Conservation (phyloP, 2,888 invertebrate species). For the Troilus luridus region DNA sequence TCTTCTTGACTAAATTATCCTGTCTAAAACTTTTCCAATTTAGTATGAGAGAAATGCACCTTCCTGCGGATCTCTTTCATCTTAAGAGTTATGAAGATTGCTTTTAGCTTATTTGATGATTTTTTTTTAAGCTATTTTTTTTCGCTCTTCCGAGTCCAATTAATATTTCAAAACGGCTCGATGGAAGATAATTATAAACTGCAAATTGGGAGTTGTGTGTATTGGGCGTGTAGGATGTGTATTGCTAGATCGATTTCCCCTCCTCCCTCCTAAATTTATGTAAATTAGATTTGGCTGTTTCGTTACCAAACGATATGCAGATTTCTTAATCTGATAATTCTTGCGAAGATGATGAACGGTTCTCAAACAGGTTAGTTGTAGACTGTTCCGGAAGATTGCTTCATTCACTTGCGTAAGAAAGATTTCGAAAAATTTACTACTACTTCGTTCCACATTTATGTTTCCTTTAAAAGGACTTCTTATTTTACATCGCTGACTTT, state of each 20-base stretch:
- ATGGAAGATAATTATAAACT: not conserved
- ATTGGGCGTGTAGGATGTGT: not conserved
- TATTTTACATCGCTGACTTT: not conserved
- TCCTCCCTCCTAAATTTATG: constrained; percentile 9
- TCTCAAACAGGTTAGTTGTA: constrained; percentile 33
- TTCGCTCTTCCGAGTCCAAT: not conserved
- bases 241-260: not conserved
- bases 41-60: not conserved
- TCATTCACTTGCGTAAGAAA: not conserved
- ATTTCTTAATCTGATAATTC: constrained; percentile 31
- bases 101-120: not conserved
- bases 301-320: not conserved
- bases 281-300: constrained; percentile 12
- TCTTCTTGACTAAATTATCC: not conserved
- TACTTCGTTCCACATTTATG: not conserved
- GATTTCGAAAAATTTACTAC: constrained; percentile 16
- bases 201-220: not conserved
- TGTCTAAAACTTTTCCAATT: not conserved
- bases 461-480: not conserved
- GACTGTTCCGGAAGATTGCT: constrained; percentile 21
- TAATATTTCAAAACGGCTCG: not conserved
- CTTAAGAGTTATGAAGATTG: not conserved
- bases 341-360: constrained; percentile 19
- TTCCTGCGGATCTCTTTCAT: not conserved
- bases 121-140: not conserved